A percentile compares a stretch with the other conserved stretches of the same genome.
phyloP scores from a whole-genome alignment of 1,140 invertebrate species.

The Ceratosolen fusciceps region DNA sequence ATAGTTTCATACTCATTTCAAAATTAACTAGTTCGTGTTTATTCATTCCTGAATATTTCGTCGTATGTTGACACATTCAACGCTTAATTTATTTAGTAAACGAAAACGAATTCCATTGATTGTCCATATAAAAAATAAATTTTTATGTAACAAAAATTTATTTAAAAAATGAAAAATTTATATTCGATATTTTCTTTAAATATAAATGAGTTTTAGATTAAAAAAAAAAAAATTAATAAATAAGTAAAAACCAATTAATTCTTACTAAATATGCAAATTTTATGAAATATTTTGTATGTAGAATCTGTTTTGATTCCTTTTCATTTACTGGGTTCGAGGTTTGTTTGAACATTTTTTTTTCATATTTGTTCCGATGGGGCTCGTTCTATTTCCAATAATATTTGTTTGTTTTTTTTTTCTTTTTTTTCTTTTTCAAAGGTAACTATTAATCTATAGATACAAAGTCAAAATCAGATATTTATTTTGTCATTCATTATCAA shows the following conservation, averaged over 20 bases:
- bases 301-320: conserved; percentile 28
- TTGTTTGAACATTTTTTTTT: background rate
- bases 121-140: conserved; percentile 26
- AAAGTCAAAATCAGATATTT: conserved; percentile 70
- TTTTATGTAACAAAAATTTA: background rate
- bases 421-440: conserved; percentile 59
- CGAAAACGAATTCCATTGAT: conserved; percentile 52
- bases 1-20: conserved; percentile 12
- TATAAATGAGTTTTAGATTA: no score
- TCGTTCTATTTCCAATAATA: conserved; percentile 33
- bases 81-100: conserved; percentile 32
- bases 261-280: background rate
- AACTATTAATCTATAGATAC: conserved; percentile 69
- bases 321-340: conserved; percentile 24
- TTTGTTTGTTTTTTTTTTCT: conserved; percentile 33
- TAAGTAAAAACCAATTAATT: no score
- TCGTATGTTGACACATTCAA: conserved; percentile 42
- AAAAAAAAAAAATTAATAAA: no score
- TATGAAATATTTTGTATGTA: background rate
- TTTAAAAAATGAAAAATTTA: conserved; percentile 14
- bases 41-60: conserved; percentile 20
- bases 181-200: background rate
- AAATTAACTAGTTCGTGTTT: conserved; percentile 37
- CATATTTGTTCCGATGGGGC: conserved; percentile 14
- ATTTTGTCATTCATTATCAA: conserved; percentile 59